A percentile compares a stretch with the other conserved stretches of the same genome.
Evolutionary conservation across 2,797 vertebrate species (phyloP).

Genomic region (Pipistrellus pygmaeus): DNA sequence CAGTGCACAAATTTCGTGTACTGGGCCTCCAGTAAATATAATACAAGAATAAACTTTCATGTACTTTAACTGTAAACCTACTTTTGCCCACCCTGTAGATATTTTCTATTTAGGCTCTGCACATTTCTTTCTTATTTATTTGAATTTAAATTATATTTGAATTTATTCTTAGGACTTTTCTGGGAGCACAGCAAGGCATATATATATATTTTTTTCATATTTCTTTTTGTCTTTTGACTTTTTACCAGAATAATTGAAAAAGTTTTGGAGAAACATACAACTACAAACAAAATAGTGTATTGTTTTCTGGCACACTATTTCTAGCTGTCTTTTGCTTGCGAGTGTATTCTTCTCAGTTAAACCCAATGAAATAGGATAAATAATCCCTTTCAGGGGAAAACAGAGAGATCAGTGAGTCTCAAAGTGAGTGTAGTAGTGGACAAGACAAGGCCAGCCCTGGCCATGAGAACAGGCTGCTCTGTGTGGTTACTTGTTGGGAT

Average conservation of each 20-base stretch:
- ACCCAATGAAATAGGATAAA: background rate
- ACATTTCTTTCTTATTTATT: constrained; percentile 42
- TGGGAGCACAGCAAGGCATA: background rate
- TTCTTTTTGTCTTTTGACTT: constrained; percentile 53
- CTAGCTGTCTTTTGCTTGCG: background rate
- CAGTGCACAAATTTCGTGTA: too few species aligned
- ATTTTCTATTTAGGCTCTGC: background rate
- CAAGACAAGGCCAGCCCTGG: background rate
- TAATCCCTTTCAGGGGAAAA: background rate
- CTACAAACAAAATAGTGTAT: background rate
- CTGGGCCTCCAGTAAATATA: background rate
- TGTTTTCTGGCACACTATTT: constrained; percentile 34
- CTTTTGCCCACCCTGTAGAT: background rate
- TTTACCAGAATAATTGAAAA: background rate
- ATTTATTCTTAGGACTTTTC: constrained; percentile 43
- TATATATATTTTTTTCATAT: background rate
- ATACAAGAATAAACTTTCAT: background rate
- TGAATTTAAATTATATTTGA: constrained; percentile 46
- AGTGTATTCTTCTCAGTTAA: constrained; percentile 35
- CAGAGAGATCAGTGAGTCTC: background rate
- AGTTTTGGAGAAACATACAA: constrained; percentile 20
- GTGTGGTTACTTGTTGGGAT: background rate
- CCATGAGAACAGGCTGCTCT: background rate
- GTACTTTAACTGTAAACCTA: background rate
- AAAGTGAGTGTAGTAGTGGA: background rate